Evolutionary conservation across 2,113 vertebrate genomes (phyloP).

Genomic region (Sinocyclocheilus grahami): DNA sequence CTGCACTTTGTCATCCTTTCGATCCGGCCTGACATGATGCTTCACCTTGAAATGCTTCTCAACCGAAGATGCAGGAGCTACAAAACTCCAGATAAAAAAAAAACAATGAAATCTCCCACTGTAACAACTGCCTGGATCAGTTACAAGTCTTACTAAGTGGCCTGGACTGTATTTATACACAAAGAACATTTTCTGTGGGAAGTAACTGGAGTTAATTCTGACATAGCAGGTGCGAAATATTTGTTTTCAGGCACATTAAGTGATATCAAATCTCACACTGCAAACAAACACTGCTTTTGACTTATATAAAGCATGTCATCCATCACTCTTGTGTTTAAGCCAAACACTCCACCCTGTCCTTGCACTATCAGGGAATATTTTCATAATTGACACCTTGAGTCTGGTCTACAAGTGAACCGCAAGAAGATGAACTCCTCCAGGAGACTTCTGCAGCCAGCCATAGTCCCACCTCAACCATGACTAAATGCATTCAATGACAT

Average conservation of each 20-base stretch:
- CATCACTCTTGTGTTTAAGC: not conserved
- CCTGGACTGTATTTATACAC: not conserved
- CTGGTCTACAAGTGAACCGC: not conserved
- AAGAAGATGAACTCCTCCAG: not conserved
- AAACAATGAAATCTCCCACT: not conserved
- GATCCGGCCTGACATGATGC: too few species aligned
- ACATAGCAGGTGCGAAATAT: not conserved
- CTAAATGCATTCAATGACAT: not conserved
- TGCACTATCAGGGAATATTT: not conserved
- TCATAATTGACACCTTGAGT: not conserved
- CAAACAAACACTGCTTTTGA: not conserved
- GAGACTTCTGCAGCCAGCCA: not conserved
- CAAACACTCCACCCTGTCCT: slow-evolving; percentile 5
- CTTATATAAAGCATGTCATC: not conserved
- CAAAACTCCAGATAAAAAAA: too few species aligned
- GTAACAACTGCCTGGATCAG: not conserved
- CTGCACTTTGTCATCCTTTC: too few species aligned
- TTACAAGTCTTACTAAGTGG: not conserved
- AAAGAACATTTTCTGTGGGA: not conserved
- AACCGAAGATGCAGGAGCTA: too few species aligned
- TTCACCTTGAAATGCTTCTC: too few species aligned
- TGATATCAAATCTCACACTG: slow-evolving; percentile 12
- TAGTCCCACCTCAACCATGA: not conserved
- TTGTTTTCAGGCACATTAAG: not conserved
- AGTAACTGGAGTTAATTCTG: not conserved